These are phyloP conservation scores for Eriocheir sinensis DNA, from an alignment of 1,140 invertebrate species.

Conservation along the genomic window DNA sequence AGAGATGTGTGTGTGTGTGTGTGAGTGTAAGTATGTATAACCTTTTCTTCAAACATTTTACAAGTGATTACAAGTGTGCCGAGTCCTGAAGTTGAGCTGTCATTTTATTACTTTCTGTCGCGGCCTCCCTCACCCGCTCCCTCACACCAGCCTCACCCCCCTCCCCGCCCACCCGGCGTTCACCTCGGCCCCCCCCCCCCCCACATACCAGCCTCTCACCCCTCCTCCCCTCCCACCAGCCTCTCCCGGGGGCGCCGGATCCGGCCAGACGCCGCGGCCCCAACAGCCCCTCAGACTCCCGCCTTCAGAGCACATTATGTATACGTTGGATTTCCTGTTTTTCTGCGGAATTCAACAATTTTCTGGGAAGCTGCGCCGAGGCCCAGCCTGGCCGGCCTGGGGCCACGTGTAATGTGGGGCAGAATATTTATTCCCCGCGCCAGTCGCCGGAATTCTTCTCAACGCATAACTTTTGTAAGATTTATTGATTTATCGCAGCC, in stretches of 20 bases:
- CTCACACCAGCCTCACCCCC: neutral
- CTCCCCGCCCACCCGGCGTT: too few species aligned
- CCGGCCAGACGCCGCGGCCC: neutral
- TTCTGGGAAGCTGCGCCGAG: neutral
- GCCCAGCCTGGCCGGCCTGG: neutral
- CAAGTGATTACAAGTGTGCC: neutral
- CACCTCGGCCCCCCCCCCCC: neutral
- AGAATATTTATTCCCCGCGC: slow-evolving; percentile 15
- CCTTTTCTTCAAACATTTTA: neutral
- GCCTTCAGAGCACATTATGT: slow-evolving; percentile 1
- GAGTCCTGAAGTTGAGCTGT: neutral
- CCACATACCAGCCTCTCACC: neutral
- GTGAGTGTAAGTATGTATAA: too few species aligned
- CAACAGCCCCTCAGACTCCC: neutral
- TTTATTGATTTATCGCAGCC: neutral
- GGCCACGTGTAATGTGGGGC: neutral
- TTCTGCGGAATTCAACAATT: slow-evolving; percentile 25
- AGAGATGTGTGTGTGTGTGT: too few species aligned
- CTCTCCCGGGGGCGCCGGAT: neutral
- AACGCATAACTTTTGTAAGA: neutral
- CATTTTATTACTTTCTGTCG: neutral
- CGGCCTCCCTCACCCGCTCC: neutral
- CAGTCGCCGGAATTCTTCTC: neutral
- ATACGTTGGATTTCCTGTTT: slow-evolving; percentile 6
- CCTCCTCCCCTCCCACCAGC: neutral